Conservation (phyloP, 2,888 invertebrate genomes). For the Dasysyrphus albostriatus region DNA sequence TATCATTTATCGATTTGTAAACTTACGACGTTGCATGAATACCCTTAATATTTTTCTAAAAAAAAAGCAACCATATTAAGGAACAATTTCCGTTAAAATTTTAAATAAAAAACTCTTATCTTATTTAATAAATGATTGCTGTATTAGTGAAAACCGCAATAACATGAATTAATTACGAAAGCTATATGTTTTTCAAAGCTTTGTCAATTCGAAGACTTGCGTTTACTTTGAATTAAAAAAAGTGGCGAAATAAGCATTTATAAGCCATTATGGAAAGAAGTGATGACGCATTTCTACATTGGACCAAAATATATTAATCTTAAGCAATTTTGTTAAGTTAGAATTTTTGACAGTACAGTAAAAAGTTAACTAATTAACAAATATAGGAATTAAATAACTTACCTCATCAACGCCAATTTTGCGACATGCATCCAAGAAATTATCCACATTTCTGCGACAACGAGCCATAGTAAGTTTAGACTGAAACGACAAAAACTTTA, state of each 20-base stretch:
- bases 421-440: constrained; percentile 96
- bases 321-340: constrained; percentile 77
- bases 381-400: constrained; percentile 81
- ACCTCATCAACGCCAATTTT: constrained; percentile 98
- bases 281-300: constrained; percentile 68
- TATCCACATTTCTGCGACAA: constrained; percentile 97
- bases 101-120: too few species aligned
- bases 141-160: too few species aligned
- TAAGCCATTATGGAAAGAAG: neutral
- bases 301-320: constrained; percentile 73
- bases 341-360: constrained; percentile 11
- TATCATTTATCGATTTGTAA: too few species aligned
- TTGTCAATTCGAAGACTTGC: too few species aligned
- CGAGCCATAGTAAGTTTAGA: constrained; percentile 97
- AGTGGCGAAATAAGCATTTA: neutral
- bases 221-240: too few species aligned
- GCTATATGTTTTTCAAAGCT: too few species aligned
- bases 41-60: too few species aligned
- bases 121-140: too few species aligned
- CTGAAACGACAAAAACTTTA: constrained; percentile 87
- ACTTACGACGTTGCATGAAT: too few species aligned
- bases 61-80: too few species aligned
- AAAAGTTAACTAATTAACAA: neutral
- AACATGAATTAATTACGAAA: too few species aligned
- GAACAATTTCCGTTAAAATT: too few species aligned